Base-by-base conservation (phyloP, 2,113 vertebrate genomes). In the Bungarus multicinctus region DNA sequence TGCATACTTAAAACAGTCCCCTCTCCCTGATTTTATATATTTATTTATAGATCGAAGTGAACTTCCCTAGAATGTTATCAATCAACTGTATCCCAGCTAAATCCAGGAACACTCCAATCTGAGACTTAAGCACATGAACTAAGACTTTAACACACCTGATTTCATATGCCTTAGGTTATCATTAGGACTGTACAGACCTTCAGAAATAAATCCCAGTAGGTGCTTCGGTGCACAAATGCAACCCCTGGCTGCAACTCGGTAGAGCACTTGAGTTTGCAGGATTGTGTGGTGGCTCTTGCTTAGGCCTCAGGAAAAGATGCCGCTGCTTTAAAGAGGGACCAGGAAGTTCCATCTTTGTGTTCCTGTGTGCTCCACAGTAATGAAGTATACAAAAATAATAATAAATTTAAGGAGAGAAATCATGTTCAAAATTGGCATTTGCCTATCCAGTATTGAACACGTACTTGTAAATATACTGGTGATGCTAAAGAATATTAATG, bases 1-100 rank as follows among this genome's bases (percentile, higher is more conserved):
- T 92, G 45, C 92, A 90, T 93, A 45, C 54, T 90, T 93, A 90
- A 86, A 90, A 81, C 88, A 88, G 30, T 90, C 81, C 89, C 94
- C 89, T 92, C 64, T 90, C 53, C 88, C 50, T 88, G 0, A 58
- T 0, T 81, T 57, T 91, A 22, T 85, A n/a, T 90, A 87, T 94
- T 47, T 16, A 25, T 93, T 86, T 57, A 54, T 57, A 45, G 34
- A 87, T 45, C 47, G n/a, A 91, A 22, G 34, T 52, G 54, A 93
- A 60, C 11, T 60, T 22, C 85, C 93, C 43, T n/a, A 90, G 55
- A 81, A 81, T 3, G 18, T 22, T 81, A 22, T 23, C 74, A 47
- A 43, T 81, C 34, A 91, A 16, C 5, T n/a, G 52, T 10, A 91
- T 85, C 39, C 27, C 43, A 58, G 27, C 43, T 23, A 91, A 91